Evolutionary conservation across 2,797 vertebrate species (phyloP), one percentile per base, ranked within the genome.

Genomic region (Echiichthys vipera): DNA sequence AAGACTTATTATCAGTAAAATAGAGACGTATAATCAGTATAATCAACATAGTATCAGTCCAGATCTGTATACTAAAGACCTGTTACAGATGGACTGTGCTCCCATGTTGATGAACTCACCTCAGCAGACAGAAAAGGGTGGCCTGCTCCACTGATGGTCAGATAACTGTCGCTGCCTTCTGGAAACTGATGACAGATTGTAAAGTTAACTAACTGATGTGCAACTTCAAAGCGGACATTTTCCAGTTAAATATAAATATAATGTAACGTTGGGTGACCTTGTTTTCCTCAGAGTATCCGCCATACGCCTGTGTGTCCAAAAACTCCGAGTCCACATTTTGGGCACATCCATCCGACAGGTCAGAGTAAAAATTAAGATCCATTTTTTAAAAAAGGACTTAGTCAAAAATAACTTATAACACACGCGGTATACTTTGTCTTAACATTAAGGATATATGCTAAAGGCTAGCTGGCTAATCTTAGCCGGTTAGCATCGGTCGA

Each of bases 91-190:
- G n/a, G n/a, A 3, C 3, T 20, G 7, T 11, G 27, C 18, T 13
- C 2, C 15, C 24, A 22, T 36, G 45, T 7, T 13, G 32, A 25
- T 56, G 0, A n/a, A 58, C 6, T n/a, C 9, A 45, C 96, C 95
- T 96, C 96, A 2, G 96, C 93, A 4, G 95, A 95, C 65, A 97
- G 67, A 83, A 96, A 97, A 2, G 95, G 96, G 50, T 96, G 95
- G 0, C 92, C 92, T 2, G 88, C 83, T 63, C 95, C 96, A 10
- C 93, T 95, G 79, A 97, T 96, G 64, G 94, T 92, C 53, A 97
- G 89, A 71, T 96, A 97, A 79, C 91, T 94, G 80, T 96, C 95
- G 58, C 88, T 91, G 68, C 95, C 92, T 63, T 95, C 95, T 30
- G 96, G 77, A 87, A 96, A 97, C 96, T 96, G 77, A 68, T n/a